A percentile compares a stretch with the other conserved stretches of the same genome.
Evolutionary conservation across 2,888 invertebrate species (phyloP).

Genomic region (Carcina quercana): DNA sequence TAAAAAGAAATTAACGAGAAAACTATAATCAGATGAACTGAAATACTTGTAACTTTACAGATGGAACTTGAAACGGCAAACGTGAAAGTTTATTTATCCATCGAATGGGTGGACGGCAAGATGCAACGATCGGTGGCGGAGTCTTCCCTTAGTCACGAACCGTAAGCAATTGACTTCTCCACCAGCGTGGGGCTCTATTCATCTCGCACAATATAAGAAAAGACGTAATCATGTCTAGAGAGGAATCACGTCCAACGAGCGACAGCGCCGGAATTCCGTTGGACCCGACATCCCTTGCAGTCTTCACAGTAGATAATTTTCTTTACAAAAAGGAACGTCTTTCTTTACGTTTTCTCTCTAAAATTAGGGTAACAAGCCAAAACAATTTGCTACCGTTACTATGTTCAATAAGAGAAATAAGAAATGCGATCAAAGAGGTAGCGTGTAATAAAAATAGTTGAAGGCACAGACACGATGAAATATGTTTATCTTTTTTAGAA

Average conservation of each 20-base stretch:
- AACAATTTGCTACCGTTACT: conserved; percentile 22
- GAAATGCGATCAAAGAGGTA: not conserved
- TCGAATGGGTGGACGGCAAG: no score
- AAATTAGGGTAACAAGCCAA: conserved; percentile 32
- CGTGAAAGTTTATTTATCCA: no score
- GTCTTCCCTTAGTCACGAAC: conserved; percentile 37
- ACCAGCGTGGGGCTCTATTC: conserved; percentile 45
- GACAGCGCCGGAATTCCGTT: conserved; percentile 66
- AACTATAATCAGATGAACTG: no score
- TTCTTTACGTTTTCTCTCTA: conserved; percentile 32
- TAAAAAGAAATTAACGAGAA: no score
- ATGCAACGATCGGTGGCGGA: conserved; percentile 14
- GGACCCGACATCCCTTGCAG: conserved; percentile 39
- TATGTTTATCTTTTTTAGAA: no score
- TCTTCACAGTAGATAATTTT: conserved; percentile 44
- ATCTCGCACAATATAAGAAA: conserved; percentile 62
- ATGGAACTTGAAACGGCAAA: no score
- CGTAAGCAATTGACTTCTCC: conserved; percentile 49
- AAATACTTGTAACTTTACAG: no score
- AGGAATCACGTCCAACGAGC: conserved; percentile 63
- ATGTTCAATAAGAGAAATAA: not conserved
- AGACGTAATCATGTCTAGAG: conserved; percentile 61
- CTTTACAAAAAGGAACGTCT: conserved; percentile 38
- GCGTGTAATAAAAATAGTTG: no score
- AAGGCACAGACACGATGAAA: no score